Evolutionary conservation across 2,113 vertebrate species (phyloP).

Genomic region (Neoarius graeffei): DNA sequence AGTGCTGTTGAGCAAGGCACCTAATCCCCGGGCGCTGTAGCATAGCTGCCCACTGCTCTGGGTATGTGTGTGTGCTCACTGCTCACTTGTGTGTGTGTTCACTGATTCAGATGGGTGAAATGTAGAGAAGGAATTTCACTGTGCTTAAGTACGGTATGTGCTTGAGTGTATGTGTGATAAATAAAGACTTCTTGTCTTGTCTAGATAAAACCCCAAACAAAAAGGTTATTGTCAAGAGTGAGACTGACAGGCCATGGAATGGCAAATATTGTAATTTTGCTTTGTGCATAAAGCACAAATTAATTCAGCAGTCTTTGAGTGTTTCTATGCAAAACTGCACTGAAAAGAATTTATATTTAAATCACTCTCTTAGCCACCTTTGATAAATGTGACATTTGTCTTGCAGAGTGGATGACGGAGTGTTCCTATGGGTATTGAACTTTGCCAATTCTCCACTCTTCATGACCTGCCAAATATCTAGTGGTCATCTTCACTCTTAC

Average conservation of each 20-base stretch:
- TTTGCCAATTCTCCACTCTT: constrained; percentile 50
- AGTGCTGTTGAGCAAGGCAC: not conserved
- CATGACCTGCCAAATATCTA: constrained; percentile 54
- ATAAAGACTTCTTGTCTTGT: no score
- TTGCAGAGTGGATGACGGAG: not conserved
- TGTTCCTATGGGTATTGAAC: constrained; percentile 40
- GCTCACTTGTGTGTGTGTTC: no score
- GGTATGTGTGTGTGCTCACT: no score
- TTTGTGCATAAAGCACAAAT: constrained; percentile 23
- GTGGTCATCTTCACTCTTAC: constrained; percentile 42
- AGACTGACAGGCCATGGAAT: constrained; percentile 32
- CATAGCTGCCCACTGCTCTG: no score
- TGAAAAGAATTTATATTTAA: constrained; percentile 45
- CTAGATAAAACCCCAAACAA: not conserved
- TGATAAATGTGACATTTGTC: constrained; percentile 43
- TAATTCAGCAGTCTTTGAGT: constrained; percentile 14
- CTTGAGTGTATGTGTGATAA: no score
- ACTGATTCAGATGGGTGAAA: no score
- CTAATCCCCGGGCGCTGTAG: no score
- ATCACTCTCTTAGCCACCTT: constrained; percentile 40
- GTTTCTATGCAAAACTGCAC: constrained; percentile 27
- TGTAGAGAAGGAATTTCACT: no score
- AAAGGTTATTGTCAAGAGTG: not conserved
- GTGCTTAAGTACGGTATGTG: no score
- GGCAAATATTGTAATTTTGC: constrained; percentile 11